These are phyloP conservation scores for Pachyrhynchus sulphureomaculatus DNA, from an alignment of 1,140 invertebrate genomes.

Conservation along the genomic window DNA sequence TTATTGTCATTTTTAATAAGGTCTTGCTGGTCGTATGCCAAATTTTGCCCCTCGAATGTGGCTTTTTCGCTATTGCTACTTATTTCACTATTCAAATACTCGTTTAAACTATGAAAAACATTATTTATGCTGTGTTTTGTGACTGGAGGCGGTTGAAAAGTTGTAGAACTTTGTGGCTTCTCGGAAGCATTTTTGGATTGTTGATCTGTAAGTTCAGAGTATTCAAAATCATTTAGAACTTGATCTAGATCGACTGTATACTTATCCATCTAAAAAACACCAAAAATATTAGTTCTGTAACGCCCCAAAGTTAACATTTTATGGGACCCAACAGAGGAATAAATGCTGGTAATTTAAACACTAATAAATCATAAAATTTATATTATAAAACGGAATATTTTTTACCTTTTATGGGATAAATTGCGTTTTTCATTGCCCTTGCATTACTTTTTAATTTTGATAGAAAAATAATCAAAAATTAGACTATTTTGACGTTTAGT, in stretches of 20 bases:
- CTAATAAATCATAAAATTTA: too few species aligned
- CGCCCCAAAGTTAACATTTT: too few species aligned
- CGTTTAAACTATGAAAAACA: conserved; percentile 65
- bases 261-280: conserved; percentile 48
- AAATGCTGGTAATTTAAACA: too few species aligned
- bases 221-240: conserved; percentile 85
- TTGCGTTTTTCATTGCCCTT: not conserved
- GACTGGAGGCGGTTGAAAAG: conserved; percentile 8
- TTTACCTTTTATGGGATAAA: not conserved
- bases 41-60: not conserved
- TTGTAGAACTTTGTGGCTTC: conserved; percentile 21
- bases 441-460: not conserved
- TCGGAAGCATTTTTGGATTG: conserved; percentile 18
- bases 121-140: conserved; percentile 58
- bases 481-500: not conserved
- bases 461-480: not conserved
- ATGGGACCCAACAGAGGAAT: too few species aligned
- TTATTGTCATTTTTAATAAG: conserved; percentile 12
- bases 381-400: too few species aligned
- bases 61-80: conserved; percentile 41
- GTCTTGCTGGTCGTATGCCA: not conserved
- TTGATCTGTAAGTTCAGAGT: conserved; percentile 57
- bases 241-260: conserved; percentile 77
- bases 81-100: conserved; percentile 56
- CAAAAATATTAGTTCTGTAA: not conserved